A percentile compares a stretch with the other conserved stretches of the same genome.
These are phyloP conservation scores for Champsocephalus gunnari DNA, from an alignment of 2,797 vertebrate genomes.

Conservation along the genomic window DNA sequence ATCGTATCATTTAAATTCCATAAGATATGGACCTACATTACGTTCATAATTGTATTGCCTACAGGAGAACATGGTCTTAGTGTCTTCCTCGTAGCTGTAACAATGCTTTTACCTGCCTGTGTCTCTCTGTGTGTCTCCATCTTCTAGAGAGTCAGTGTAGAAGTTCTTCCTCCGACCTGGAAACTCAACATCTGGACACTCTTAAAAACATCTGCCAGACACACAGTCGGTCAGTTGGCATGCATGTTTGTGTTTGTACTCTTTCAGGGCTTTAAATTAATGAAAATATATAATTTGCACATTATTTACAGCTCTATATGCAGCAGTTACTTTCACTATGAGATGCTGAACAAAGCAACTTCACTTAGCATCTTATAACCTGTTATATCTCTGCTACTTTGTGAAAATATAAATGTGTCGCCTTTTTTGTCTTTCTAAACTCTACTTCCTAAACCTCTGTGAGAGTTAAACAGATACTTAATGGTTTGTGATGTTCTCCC, in stretches of 20 bases:
- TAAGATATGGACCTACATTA: neutral
- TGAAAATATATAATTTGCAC: neutral
- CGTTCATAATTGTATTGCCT: neutral
- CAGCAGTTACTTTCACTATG: neutral
- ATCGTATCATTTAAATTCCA: slow-evolving; percentile 18
- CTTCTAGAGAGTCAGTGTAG: slow-evolving; percentile 87
- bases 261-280: slow-evolving; percentile 2
- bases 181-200: slow-evolving; percentile 85
- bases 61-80: neutral
- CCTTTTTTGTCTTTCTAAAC: neutral
- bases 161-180: slow-evolving; percentile 76
- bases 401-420: neutral
- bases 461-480: neutral
- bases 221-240: slow-evolving; percentile 88
- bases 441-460: neutral
- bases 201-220: slow-evolving; percentile 90
- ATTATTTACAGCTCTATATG: too few relatives aligned
- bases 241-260: neutral
- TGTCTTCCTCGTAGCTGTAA: neutral
- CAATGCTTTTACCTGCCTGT: neutral
- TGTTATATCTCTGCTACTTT: neutral
- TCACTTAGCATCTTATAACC: neutral
- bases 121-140: slow-evolving; percentile 22
- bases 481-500: neutral
- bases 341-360: neutral